phyloP scores from a whole-genome alignment of 1,140 invertebrate species.

The Heterodera schachtii region DNA sequence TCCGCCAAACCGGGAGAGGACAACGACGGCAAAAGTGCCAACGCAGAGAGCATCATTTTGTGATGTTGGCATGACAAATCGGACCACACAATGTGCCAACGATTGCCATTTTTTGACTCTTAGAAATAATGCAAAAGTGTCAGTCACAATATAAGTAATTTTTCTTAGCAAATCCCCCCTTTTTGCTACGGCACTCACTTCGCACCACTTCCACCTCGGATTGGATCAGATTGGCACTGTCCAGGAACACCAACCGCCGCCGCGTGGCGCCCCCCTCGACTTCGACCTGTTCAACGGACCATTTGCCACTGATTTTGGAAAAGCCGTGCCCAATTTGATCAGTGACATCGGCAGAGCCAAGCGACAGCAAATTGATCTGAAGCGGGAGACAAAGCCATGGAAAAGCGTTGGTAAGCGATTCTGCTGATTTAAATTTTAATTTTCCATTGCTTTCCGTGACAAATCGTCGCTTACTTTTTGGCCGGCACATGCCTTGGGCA shows the following conservation, averaged over 20 bases:
- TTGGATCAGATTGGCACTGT: constrained; percentile 48
- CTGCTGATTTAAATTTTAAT: no score
- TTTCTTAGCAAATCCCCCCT: no score
- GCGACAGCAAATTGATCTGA: constrained; percentile 57
- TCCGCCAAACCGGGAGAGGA: background rate
- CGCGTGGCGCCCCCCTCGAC: constrained; percentile 22
- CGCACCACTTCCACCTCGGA: constrained; percentile 53
- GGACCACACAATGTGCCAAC: constrained; percentile 26
- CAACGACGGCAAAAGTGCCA: constrained; percentile 39
- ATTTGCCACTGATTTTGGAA: constrained; percentile 54
- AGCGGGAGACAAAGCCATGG: background rate
- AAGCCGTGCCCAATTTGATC: constrained; percentile 42
- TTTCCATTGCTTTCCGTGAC: no score
- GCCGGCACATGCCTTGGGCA: constrained; percentile 35
- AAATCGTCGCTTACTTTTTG: constrained; percentile 29
- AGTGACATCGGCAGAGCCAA: constrained; percentile 50
- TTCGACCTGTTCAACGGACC: constrained; percentile 57
- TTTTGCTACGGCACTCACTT: no score
- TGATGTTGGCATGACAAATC: constrained; percentile 58
- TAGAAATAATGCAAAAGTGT: no score
- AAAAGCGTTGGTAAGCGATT: no score
- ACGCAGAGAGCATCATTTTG: constrained; percentile 35
- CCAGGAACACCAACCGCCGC: constrained; percentile 54
- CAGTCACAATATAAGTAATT: no score
- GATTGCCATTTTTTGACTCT: constrained; percentile 6